Evolutionary conservation across 2,113 vertebrate species (phyloP).

Genomic region (Solea senegalensis): DNA sequence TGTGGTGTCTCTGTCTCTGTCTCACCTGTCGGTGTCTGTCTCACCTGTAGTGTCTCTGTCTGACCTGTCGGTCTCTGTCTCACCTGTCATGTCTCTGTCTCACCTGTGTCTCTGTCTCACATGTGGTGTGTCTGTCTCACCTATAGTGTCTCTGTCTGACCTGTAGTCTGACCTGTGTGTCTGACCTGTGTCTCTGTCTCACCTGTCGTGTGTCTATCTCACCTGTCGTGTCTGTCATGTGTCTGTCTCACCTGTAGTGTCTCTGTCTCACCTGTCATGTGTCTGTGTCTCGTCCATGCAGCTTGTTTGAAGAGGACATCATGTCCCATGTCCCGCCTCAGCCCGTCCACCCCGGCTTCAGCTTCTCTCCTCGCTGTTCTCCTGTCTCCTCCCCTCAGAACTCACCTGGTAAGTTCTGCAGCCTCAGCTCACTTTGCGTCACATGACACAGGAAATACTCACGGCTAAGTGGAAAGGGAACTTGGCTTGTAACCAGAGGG

Average conservation of each 20-base stretch:
- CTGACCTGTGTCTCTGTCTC: too few relatives aligned
- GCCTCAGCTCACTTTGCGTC: background rate
- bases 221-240: too few relatives aligned
- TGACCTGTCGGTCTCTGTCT: background rate
- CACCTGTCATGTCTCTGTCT: background rate
- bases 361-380: conserved; percentile 95
- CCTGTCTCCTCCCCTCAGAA: conserved; percentile 95
- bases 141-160: too few relatives aligned
- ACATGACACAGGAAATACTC: background rate
- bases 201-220: too few relatives aligned
- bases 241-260: background rate
- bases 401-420: conserved; percentile 88
- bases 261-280: too few relatives aligned
- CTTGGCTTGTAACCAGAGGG: too few relatives aligned
- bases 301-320: conserved; percentile 98
- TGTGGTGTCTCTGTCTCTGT: background rate
- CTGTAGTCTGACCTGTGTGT: too few relatives aligned
- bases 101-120: too few relatives aligned
- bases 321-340: conserved; percentile 94
- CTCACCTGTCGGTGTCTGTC: too few relatives aligned
- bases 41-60: too few relatives aligned
- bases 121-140: background rate
- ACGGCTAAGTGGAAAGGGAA: too few relatives aligned
- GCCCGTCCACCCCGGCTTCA: conserved; percentile 90
- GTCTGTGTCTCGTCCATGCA: conserved; percentile 52